Evolutionary conservation across 2,888 invertebrate genomes (phyloP).

Genomic region (Venusia cambrica): DNA sequence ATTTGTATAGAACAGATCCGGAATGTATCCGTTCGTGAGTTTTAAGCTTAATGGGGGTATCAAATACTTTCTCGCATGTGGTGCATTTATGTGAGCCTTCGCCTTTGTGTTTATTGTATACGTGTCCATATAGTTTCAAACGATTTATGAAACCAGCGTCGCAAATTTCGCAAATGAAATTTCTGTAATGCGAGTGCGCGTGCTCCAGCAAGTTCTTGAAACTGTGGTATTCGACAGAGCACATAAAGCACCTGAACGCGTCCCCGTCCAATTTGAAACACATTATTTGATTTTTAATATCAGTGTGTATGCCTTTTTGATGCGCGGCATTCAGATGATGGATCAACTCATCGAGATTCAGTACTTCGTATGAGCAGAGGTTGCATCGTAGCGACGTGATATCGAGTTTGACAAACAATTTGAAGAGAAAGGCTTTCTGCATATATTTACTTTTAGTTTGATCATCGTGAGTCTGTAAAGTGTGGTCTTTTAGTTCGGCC

Average conservation of each 20-base stretch:
- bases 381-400: conserved; percentile 43
- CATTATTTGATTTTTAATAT: conserved; percentile 49
- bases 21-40: conserved; percentile 61
- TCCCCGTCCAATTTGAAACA: conserved; percentile 48
- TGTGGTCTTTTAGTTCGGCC: conserved; percentile 50
- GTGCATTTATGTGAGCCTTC: conserved; percentile 51
- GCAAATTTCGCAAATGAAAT: conserved; percentile 48
- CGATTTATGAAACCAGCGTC: conserved; percentile 47
- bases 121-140: conserved; percentile 42
- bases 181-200: conserved; percentile 50
- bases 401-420: conserved; percentile 43
- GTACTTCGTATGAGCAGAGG: conserved; percentile 34
- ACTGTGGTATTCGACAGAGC: conserved; percentile 37
- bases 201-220: conserved; percentile 50
- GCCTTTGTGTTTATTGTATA: conserved; percentile 42
- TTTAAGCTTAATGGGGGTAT: conserved; percentile 58
- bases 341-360: conserved; percentile 32
- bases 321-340: conserved; percentile 31
- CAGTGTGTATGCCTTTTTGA: conserved; percentile 36
- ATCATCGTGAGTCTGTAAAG: conserved; percentile 40
- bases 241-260: conserved; percentile 41
- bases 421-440: conserved; percentile 37
- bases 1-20: conserved; percentile 42
- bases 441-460: conserved; percentile 44
- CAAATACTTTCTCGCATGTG: conserved; percentile 64